Percentiles rank a stretch among this genome's conserved stretches.
These are phyloP conservation scores for Danio kyathit DNA, from an alignment of 2,797 vertebrate species.

Conservation along the genomic window DNA sequence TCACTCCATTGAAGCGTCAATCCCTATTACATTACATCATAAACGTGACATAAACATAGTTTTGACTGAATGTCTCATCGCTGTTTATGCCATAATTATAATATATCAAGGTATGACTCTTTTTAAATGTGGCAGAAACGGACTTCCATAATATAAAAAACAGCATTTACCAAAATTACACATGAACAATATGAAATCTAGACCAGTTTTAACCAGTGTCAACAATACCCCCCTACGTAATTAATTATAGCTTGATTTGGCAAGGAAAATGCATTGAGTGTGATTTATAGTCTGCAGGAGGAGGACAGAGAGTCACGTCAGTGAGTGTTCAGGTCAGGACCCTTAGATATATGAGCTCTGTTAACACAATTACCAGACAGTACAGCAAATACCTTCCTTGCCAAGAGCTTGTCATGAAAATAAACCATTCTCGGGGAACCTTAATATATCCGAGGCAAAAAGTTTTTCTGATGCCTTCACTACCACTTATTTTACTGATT, in stretches of 20 bases:
- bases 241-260: conserved; percentile 71
- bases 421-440: conserved; percentile 33
- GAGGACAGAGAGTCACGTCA: conserved; percentile 54
- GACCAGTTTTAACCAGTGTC: not conserved
- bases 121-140: not conserved
- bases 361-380: conserved; percentile 51
- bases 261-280: conserved; percentile 53
- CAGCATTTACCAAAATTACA: not conserved
- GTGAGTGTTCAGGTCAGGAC: conserved; percentile 43
- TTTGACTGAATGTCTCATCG: not conserved
- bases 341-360: conserved; percentile 42
- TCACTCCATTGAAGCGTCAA: no score
- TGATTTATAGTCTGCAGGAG: conserved; percentile 64
- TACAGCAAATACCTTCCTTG: conserved; percentile 29
- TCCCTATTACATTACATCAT: no score
- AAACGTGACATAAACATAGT: not conserved
- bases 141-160: not conserved
- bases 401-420: conserved; percentile 41
- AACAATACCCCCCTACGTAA: conserved; percentile 27
- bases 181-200: not conserved
- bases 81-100: not conserved
- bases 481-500: conserved; percentile 30
- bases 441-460: conserved; percentile 7
- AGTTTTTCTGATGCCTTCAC: not conserved
- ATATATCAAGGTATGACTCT: not conserved